These are phyloP conservation scores for Nebria salina DNA, from an alignment of 2,888 invertebrate species.

Conservation along the genomic window DNA sequence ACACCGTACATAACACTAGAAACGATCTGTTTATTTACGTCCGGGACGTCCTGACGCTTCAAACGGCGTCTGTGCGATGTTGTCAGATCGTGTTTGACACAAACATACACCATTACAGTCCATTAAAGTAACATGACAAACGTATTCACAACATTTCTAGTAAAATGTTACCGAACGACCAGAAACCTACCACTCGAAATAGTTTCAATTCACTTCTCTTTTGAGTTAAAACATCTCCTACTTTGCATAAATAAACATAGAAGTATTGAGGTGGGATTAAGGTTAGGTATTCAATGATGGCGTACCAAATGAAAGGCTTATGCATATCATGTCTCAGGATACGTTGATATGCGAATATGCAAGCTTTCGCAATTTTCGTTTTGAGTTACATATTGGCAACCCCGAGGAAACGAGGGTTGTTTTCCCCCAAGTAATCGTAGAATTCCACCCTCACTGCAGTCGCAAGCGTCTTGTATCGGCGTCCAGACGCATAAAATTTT, in stretches of 20 bases:
- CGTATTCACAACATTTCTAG: not conserved
- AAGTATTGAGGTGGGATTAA: not conserved
- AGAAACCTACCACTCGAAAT: not conserved
- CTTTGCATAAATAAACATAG: not conserved
- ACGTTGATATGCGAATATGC: not conserved
- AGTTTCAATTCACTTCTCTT: not conserved
- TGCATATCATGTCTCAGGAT: not conserved
- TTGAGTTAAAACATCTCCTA: not conserved
- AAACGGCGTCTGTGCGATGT: conserved; percentile 30
- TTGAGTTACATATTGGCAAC: conserved; percentile 34
- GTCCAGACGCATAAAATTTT: not conserved
- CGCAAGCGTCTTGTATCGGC: conserved; percentile 4
- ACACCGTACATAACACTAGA: conserved; percentile 13
- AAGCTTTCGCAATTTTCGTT: not conserved
- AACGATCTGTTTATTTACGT: conserved; percentile 45
- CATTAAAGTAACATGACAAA: not conserved
- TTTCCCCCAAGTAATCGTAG: conserved; percentile 24
- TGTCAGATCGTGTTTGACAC: conserved; percentile 31
- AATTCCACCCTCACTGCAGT: conserved; percentile 1
- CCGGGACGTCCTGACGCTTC: conserved; percentile 13
- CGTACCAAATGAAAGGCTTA: not conserved
- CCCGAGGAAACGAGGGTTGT: conserved; percentile 33
- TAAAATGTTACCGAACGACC: not conserved
- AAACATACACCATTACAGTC: not conserved
- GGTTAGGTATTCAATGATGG: not conserved